A percentile compares a stretch with the other conserved stretches of the same genome.
Conservation (phyloP, 2,797 vertebrate genomes). For the Triplophysa yarkandensis region DNA sequence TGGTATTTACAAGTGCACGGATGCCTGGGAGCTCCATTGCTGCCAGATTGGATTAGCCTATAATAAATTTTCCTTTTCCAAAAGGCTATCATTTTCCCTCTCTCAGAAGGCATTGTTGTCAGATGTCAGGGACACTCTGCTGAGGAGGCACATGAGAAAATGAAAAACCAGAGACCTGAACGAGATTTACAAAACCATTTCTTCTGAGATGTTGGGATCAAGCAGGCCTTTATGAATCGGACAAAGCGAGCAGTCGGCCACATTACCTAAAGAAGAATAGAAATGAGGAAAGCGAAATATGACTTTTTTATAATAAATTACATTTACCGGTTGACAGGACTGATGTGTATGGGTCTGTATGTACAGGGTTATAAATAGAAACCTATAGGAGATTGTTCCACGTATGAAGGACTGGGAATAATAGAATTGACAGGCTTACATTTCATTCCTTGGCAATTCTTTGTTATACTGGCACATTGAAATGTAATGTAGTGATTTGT, state of each 20-base stretch:
- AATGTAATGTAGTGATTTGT: constrained; percentile 30
- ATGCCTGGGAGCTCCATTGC: constrained; percentile 25
- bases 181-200: constrained; percentile 55
- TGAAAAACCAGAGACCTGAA: constrained; percentile 46
- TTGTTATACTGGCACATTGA: constrained; percentile 32
- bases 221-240: constrained; percentile 51
- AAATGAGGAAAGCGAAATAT: constrained; percentile 48
- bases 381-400: constrained; percentile 49
- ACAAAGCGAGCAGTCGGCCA: constrained; percentile 26
- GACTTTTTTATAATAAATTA: constrained; percentile 57
- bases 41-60: constrained; percentile 33
- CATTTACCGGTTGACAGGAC: constrained; percentile 41
- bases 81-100: constrained; percentile 40
- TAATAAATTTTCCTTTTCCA: constrained; percentile 43
- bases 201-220: constrained; percentile 50
- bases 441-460: constrained; percentile 37
- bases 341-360: constrained; percentile 29
- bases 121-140: constrained; percentile 38
- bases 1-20: constrained; percentile 38
- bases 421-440: constrained; percentile 51
- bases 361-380: constrained; percentile 57
- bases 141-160: constrained; percentile 36
- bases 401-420: constrained; percentile 46
- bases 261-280: constrained; percentile 47
- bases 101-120: constrained; percentile 38